These are phyloP conservation scores for Lepas anatifera DNA, from an alignment of 2,888 invertebrate genomes.

Conservation along the genomic window DNA sequence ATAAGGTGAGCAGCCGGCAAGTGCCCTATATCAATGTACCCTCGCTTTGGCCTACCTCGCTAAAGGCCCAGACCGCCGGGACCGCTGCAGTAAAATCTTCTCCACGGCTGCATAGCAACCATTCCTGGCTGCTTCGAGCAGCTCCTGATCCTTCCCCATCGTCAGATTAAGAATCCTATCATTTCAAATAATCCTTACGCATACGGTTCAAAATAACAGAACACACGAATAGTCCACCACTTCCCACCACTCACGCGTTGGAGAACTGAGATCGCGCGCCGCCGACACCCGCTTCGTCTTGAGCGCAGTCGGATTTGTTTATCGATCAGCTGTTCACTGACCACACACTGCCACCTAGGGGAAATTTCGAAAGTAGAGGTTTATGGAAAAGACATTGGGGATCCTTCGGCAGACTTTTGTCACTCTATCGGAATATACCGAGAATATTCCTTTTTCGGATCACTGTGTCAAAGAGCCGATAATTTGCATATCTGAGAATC, in stretches of 20 bases:
- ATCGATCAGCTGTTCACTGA: background rate
- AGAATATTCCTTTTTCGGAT: no score
- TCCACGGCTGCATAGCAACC: conserved; percentile 80
- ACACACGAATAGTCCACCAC: no score
- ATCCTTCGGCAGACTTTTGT: no score
- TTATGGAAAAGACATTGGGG: no score
- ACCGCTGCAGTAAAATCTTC: conserved; percentile 76
- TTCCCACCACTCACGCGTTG: no score
- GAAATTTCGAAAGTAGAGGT: no score
- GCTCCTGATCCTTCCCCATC: conserved; percentile 95
- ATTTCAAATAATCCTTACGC: background rate
- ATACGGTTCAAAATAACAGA: background rate
- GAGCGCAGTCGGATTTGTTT: background rate
- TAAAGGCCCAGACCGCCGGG: conserved; percentile 84
- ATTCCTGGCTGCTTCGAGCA: conserved; percentile 86
- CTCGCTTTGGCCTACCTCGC: conserved; percentile 72
- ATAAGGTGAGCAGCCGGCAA: no score
- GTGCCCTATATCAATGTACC: no score
- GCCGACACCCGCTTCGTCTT: background rate
- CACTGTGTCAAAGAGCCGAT: no score
- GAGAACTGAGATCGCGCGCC: background rate
- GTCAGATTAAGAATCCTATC: background rate
- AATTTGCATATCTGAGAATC: no score
- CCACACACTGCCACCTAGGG: no score
- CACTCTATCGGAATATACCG: no score